phyloP scores from a whole-genome alignment of 2,113 vertebrate genomes.

The Noturus placidus region DNA sequence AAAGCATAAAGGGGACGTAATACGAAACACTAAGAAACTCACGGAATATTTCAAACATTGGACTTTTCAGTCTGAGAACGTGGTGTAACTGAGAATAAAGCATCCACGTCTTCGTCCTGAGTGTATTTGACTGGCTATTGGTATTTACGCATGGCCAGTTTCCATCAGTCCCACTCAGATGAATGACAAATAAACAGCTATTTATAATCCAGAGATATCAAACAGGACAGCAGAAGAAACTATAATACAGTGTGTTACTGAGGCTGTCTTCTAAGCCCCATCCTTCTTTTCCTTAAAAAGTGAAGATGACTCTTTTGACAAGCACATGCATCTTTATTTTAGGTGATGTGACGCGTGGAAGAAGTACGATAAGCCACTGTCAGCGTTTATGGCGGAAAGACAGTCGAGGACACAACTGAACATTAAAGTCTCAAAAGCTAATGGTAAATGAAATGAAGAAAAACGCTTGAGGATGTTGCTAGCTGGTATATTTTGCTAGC shows the following conservation, averaged over 20 bases:
- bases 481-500: neutral
- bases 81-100: neutral
- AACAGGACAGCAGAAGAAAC: constrained; percentile 4
- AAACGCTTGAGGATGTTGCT: neutral
- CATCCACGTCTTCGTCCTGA: neutral
- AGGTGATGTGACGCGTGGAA: constrained; percentile 4
- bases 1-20: neutral
- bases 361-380: neutral
- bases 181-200: constrained; percentile 27
- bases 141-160: neutral
- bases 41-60: neutral
- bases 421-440: neutral
- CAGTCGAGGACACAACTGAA: neutral
- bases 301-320: constrained; percentile 58
- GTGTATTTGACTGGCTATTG: neutral
- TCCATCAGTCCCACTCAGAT: neutral
- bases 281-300: constrained; percentile 15
- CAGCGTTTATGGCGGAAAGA: neutral
- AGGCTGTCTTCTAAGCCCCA: constrained; percentile 41
- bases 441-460: constrained; percentile 14
- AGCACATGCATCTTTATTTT: constrained; percentile 61
- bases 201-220: constrained; percentile 39
- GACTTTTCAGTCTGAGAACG: neutral
- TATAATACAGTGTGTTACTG: constrained; percentile 46
- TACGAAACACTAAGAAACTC: no score